A percentile compares a stretch with the other conserved stretches of the same genome.
Conservation (phyloP, 2,888 invertebrate genomes). For the Polydrusus pterygomalis region DNA sequence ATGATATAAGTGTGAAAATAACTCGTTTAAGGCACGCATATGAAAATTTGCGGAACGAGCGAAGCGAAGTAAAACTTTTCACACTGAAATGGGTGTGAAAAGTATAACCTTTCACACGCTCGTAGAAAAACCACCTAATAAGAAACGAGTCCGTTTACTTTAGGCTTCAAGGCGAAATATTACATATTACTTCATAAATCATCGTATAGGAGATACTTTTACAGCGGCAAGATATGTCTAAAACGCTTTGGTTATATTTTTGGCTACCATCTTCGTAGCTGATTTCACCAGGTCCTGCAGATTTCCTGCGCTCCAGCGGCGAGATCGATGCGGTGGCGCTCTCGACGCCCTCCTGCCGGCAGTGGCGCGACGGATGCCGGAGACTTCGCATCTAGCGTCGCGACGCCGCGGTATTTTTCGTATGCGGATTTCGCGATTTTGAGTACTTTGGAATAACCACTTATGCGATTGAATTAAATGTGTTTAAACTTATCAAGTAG, state of each 20-base stretch:
- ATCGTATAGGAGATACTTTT: too few species aligned
- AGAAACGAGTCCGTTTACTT: too few species aligned
- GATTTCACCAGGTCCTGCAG: constrained; percentile 49
- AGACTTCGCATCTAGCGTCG: constrained; percentile 27
- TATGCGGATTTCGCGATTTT: constrained; percentile 18
- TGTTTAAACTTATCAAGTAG: neutral
- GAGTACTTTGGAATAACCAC: neutral
- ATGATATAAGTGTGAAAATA: too few species aligned
- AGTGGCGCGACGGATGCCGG: constrained; percentile 48
- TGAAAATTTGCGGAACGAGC: too few species aligned
- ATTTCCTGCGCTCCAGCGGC: constrained; percentile 48
- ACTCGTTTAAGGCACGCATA: too few species aligned
- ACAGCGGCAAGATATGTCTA: too few species aligned
- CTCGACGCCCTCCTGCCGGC: constrained; percentile 47
- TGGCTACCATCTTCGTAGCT: constrained; percentile 30
- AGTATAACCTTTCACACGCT: too few species aligned
- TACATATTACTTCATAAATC: too few species aligned
- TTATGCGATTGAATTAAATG: neutral
- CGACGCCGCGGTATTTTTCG: constrained; percentile 13
- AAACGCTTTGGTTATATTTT: neutral
- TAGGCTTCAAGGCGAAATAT: too few species aligned
- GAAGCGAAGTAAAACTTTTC: too few species aligned
- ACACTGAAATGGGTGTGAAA: too few species aligned
- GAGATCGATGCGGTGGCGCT: constrained; percentile 54
- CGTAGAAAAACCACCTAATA: too few species aligned